Evolutionary conservation across 64 coral and sea anemone genomes (phyloP), one percentile per base, ranked within the genome.

Genomic region (Hydrozoanthus tunicans): DNA sequence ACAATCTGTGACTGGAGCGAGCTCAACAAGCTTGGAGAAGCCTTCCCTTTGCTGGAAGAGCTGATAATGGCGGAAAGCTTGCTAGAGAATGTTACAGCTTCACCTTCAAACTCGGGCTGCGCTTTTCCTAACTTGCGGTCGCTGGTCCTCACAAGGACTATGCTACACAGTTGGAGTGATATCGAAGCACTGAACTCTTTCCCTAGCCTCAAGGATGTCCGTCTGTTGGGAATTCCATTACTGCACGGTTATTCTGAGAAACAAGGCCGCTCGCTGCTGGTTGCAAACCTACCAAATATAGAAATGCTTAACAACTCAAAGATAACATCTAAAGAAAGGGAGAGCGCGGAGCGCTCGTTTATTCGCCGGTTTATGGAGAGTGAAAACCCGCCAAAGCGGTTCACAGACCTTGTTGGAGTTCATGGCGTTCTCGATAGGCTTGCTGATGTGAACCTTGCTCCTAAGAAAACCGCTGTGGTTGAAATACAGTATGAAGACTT

Each of bases 251-350:
- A 80, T 85, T 79, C 80, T 0, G 72, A 92, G 13, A 90, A 93
- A 69, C 79, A 96, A 6, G 89, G 86, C 23, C 94, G 97, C 0
- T 80, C 92, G 23, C 65, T 95, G 8, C 78, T 96, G 2, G 74
- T 99, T 80, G 94, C 97, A 73, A 93, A 94, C 51, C 77, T 99
- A 4, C 97, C 94, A 5, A 99, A 96, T n/a, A 81, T 99, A 53
- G 58, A 90, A 51, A 95, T 93, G 56, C 91, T 96, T 3, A 99
- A 99, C 80, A 93, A 91, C 27, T 92, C 94, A 14, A 83, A 62
- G 54, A 91, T 99, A 13, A 23, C 58, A 3, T 59, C 78, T 0
- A 80, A 91, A 12, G 97, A 99, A 53, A 89, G 97, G 55, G 97
- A 99, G 53, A 79, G 91, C 62, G 92, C 97, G 26, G 94, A 99